phyloP scores from a whole-genome alignment of 2,113 vertebrate species.

The Phylloscopus whistleri region DNA sequence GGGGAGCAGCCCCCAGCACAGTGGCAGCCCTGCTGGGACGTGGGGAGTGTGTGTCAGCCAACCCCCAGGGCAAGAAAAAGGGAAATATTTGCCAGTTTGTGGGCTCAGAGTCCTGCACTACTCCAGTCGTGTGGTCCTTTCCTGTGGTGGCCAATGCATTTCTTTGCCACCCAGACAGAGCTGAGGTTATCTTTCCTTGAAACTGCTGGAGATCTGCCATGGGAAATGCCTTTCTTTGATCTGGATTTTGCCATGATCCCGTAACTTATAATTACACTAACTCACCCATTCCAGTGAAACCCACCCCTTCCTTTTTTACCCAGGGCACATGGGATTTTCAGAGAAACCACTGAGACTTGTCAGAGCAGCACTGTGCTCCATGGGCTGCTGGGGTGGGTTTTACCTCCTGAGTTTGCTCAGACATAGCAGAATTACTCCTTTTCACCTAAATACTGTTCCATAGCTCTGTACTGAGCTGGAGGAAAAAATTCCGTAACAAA shows the following conservation, averaged over 20 bases:
- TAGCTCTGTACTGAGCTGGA: neutral
- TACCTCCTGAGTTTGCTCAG: neutral
- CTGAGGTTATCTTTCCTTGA: neutral
- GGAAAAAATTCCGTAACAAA: neutral
- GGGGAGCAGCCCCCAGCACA: neutral
- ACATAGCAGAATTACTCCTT: neutral
- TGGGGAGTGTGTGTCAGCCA: neutral
- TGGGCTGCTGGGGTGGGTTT: neutral
- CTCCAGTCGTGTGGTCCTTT: neutral
- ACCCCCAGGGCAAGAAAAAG: neutral
- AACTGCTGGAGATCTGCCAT: neutral
- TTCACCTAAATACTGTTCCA: neutral
- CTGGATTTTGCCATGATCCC: neutral
- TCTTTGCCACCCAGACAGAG: neutral
- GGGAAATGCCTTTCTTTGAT: slow-evolving; percentile 18
- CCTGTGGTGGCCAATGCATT: neutral
- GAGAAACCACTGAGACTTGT: neutral
- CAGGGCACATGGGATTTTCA: neutral
- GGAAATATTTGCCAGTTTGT: neutral
- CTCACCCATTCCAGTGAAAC: neutral
- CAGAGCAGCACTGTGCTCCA: neutral
- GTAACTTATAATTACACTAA: neutral
- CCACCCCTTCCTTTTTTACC: neutral
- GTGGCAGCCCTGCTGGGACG: neutral
- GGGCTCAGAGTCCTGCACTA: neutral